Conservation (phyloP, 2,888 invertebrate genomes). For the Melanophora roralis region DNA sequence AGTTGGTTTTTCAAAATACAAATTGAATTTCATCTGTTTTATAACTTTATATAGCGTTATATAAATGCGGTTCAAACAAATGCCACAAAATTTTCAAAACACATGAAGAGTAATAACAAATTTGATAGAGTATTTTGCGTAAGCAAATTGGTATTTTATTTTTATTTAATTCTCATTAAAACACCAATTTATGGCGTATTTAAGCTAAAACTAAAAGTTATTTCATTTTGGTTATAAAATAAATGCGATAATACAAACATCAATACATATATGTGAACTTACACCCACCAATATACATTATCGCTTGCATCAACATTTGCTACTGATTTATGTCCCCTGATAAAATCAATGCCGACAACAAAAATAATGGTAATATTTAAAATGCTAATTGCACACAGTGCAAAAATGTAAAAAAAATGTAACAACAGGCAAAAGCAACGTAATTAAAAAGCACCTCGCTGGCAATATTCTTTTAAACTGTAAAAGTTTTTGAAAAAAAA, state of each 20-base stretch:
- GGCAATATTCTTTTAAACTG: no score
- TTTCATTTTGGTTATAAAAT: background rate
- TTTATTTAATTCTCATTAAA: conserved; percentile 7
- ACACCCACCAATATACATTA: background rate
- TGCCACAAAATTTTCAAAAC: conserved; percentile 8
- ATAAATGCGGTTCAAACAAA: background rate
- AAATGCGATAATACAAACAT: background rate
- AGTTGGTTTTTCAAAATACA: background rate
- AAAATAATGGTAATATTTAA: background rate
- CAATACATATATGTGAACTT: background rate
- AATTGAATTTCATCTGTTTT: background rate
- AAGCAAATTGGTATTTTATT: background rate
- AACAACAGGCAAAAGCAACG: background rate
- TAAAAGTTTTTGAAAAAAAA: no score
- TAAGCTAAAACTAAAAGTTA: conserved; percentile 2
- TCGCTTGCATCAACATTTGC: conserved; percentile 10
- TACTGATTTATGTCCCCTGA: conserved; percentile 41
- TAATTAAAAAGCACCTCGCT: no score
- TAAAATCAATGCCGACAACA: conserved; percentile 43
- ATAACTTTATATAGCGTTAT: background rate
- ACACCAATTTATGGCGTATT: conserved; percentile 6
- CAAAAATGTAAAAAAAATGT: background rate
- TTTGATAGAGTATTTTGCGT: background rate
- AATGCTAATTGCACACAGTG: background rate
- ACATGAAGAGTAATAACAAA: background rate